Conservation (phyloP, 2,888 invertebrate species). For the Andrena camellia region DNA sequence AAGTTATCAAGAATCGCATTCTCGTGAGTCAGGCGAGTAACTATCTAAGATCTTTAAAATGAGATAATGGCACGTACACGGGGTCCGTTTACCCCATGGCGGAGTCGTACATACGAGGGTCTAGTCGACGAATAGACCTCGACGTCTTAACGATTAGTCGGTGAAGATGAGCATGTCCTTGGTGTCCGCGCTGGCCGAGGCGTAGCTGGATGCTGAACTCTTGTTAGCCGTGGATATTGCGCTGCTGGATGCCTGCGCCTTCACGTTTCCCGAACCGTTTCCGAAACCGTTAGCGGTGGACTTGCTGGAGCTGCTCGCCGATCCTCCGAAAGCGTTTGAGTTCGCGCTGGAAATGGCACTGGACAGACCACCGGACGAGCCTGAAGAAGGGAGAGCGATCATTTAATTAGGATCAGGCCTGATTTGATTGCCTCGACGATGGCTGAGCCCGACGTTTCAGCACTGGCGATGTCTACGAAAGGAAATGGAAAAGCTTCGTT, state of each 20-base stretch:
- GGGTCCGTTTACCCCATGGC: background rate
- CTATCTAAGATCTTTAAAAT: conserved; percentile 14
- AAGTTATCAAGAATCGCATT: background rate
- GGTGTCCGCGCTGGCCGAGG: conserved; percentile 68
- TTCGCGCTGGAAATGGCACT: conserved; percentile 66
- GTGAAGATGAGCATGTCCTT: conserved; percentile 75
- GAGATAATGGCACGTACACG: conserved; percentile 27
- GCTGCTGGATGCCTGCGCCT: conserved; percentile 65
- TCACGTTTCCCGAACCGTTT: conserved; percentile 66
- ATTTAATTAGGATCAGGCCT: conserved; percentile 66
- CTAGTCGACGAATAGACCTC: background rate
- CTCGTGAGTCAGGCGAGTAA: background rate
- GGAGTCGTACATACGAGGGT: background rate
- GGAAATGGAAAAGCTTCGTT: conserved; percentile 6
- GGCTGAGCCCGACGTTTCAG: conserved; percentile 64
- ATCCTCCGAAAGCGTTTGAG: conserved; percentile 62
- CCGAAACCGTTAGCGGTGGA: conserved; percentile 66
- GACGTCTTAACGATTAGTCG: conserved; percentile 26
- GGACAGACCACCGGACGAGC: conserved; percentile 58
- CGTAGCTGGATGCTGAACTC: conserved; percentile 72
- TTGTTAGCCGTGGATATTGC: conserved; percentile 59
- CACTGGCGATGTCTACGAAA: conserved; percentile 53
- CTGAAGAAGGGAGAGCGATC: conserved; percentile 61
- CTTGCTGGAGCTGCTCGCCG: conserved; percentile 66
- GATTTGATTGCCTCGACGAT: conserved; percentile 52